Evolutionary conservation across 2,113 vertebrate genomes (phyloP).

Genomic region (Nothobranchius furzeri): DNA sequence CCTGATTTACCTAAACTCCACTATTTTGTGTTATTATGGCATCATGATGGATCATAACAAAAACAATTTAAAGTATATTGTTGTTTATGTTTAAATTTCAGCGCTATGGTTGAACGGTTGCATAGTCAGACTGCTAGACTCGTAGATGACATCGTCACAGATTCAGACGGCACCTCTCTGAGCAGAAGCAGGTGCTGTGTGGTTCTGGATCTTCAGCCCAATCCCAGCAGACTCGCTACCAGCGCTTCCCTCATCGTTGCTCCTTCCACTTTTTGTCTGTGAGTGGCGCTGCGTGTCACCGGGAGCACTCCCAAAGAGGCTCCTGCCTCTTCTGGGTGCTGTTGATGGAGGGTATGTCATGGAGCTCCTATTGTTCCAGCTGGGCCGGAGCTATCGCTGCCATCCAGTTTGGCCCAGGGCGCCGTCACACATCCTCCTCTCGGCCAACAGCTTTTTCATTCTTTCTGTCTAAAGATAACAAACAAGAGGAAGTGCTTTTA

Average conservation of each 20-base stretch:
- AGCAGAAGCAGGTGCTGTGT: too few relatives aligned
- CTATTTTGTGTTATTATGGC: too few relatives aligned
- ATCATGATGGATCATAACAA: too few relatives aligned
- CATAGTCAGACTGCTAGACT: too few relatives aligned
- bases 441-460: conserved; percentile 49
- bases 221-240: conserved; percentile 15
- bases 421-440: conserved; percentile 21
- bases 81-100: too few relatives aligned
- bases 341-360: conserved; percentile 71
- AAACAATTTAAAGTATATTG: too few relatives aligned
- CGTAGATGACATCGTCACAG: too few relatives aligned
- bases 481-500: conserved; percentile 78
- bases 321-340: conserved; percentile 22
- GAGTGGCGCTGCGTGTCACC: conserved; percentile 46
- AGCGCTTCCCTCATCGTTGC: conserved; percentile 46
- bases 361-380: conserved; percentile 78
- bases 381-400: conserved; percentile 53
- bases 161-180: too few relatives aligned
- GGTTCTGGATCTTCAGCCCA: too few relatives aligned
- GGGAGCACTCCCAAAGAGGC: conserved; percentile 21
- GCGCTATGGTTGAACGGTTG: too few relatives aligned
- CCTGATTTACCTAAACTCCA: too few relatives aligned
- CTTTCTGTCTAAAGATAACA: conserved; percentile 74
- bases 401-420: conserved; percentile 26
- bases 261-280: conserved; percentile 62